A percentile compares a stretch with the other conserved stretches of the same genome.
phyloP scores from a whole-genome alignment of 1,140 invertebrate genomes.

The Saccostrea echinata region DNA sequence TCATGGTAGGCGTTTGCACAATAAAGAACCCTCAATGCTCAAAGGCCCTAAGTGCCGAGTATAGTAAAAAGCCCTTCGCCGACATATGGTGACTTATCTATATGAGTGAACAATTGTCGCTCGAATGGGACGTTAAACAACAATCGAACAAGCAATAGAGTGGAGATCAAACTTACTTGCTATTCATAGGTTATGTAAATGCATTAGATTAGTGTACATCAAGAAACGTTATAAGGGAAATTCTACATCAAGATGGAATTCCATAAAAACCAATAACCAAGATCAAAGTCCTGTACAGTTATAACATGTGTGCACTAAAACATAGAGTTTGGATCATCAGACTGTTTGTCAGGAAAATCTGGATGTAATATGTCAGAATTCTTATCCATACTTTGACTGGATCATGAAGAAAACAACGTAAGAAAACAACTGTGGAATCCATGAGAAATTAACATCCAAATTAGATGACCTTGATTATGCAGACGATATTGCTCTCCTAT shows the following conservation, averaged over 20 bases:
- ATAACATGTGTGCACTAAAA: too few species aligned
- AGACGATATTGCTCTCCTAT: constrained; percentile 50
- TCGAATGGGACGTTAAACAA: background rate
- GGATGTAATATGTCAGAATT: constrained; percentile 52
- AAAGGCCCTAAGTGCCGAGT: too few species aligned
- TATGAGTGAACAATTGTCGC: too few species aligned
- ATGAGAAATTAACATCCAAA: constrained; percentile 51
- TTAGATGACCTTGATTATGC: constrained; percentile 54
- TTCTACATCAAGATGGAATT: too few species aligned
- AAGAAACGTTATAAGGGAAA: too few species aligned
- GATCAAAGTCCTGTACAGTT: too few species aligned
- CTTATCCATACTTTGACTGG: constrained; percentile 59
- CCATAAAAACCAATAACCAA: too few species aligned
- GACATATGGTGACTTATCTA: too few species aligned
- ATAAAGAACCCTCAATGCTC: too few species aligned
- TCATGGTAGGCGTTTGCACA: too few species aligned
- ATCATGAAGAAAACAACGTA: constrained; percentile 55
- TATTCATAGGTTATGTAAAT: constrained; percentile 40
- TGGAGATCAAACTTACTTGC: background rate
- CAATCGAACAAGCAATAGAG: constrained; percentile 15
- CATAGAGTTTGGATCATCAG: constrained; percentile 24
- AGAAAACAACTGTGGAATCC: constrained; percentile 46
- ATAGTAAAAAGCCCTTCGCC: too few species aligned
- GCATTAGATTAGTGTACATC: too few species aligned
- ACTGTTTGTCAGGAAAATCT: constrained; percentile 45